Evolutionary conservation across 2,797 vertebrate genomes (phyloP).

Genomic region (Naso thynnoides): DNA sequence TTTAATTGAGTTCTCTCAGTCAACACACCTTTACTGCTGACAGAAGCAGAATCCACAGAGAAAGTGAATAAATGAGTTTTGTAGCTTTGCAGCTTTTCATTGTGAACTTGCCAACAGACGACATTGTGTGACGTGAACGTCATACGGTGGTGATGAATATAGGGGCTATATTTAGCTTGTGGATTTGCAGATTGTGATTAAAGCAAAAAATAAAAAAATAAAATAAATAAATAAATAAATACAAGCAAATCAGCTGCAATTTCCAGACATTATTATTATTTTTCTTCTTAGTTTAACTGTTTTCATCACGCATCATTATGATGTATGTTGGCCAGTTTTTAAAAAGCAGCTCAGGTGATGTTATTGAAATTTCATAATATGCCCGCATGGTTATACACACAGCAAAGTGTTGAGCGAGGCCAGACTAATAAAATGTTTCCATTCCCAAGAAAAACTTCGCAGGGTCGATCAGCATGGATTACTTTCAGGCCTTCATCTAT

Average conservation of each 20-base stretch:
- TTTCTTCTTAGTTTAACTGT: neutral
- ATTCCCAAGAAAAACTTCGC: slow-evolving; percentile 39
- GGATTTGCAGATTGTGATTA: slow-evolving; percentile 2
- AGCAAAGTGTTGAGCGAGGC: slow-evolving; percentile 3
- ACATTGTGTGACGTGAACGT: neutral
- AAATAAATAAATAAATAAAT: too few relatives aligned
- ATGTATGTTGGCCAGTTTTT: slow-evolving; percentile 28
- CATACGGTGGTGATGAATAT: neutral
- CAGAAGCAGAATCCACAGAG: slow-evolving; percentile 17
- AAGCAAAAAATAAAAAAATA: slow-evolving; percentile 21
- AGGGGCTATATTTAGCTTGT: slow-evolving; percentile 3
- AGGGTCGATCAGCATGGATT: slow-evolving; percentile 73
- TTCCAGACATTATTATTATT: neutral
- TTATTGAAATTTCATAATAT: neutral
- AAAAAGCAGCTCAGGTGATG: slow-evolving; percentile 6
- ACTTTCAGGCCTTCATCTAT: slow-evolving; percentile 85
- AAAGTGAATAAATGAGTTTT: slow-evolving; percentile 31
- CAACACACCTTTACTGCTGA: neutral
- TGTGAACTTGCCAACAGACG: neutral
- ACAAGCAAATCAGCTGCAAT: neutral
- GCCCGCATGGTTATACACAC: neutral
- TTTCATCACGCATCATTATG: neutral
- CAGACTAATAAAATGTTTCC: neutral
- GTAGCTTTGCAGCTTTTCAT: slow-evolving; percentile 1
- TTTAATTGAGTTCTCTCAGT: slow-evolving; percentile 9